Evolutionary conservation across 2,888 invertebrate species (phyloP), one percentile per base, ranked within the genome.

Genomic region (Proisotoma minuta): DNA sequence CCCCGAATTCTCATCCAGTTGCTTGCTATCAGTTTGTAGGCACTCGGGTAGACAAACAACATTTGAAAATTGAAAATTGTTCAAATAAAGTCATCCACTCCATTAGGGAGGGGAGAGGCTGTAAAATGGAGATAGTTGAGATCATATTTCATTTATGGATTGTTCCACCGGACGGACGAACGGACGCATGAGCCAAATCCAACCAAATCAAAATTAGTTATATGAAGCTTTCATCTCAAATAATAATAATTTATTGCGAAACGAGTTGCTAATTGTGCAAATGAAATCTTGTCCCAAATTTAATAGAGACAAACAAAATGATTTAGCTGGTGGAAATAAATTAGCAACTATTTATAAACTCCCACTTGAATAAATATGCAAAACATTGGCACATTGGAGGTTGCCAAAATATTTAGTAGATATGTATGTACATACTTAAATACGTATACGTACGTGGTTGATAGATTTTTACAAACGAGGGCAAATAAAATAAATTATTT

Each of bases 1-100:
- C n/a, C n/a, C n/a, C n/a, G n/a, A n/a, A n/a, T n/a, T n/a, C n/a
- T n/a, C n/a, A n/a, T n/a, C n/a, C n/a, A n/a, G n/a, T n/a, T n/a
- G n/a, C n/a, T n/a, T n/a, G n/a, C n/a, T n/a, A n/a, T n/a, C 61
- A 61, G 65, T 65, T 65, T 65, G n/a, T 61, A 64, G 62, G 63
- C 67, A 69, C 69, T 69, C 71, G 69, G 57, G 64, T 69, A 62
- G 62, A 68, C 64, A 69, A 71, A 71, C 71, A 71, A 66, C 69
- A 67, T 69, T 71, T 71, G 65, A 71, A 71, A 65, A 71, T 71
- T 71, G 71, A 71, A 71, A 71, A 71, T 71, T 71, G 71, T 71
- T 71, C 71, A 71, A 71, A 71, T 69, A 71, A 66, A 71, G 66
- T 65, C 65, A 65, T 65, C 60, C 53, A 60, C 52, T 60, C 40